These are phyloP conservation scores for Saccostrea cuccullata DNA, from an alignment of 1,140 invertebrate species.

Conservation along the genomic window DNA sequence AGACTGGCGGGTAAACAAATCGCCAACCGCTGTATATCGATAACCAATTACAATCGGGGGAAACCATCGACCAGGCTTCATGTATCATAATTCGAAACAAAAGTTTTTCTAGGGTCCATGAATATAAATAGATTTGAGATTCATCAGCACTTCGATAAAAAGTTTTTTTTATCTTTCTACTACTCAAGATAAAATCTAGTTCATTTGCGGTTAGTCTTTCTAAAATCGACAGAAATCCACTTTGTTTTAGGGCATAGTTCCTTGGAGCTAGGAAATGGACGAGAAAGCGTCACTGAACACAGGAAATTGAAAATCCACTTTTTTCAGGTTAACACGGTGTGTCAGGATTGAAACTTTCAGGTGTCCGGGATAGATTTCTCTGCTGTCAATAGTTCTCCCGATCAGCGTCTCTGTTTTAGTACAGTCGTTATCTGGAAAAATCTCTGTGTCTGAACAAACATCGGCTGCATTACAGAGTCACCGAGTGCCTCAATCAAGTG, in stretches of 20 bases:
- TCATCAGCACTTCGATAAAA: no score
- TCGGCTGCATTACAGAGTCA: no score
- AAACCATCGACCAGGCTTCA: neutral
- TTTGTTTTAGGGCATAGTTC: no score
- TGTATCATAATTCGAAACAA: no score
- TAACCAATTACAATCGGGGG: neutral
- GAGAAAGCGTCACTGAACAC: neutral
- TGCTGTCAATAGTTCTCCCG: neutral
- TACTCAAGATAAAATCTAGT: no score
- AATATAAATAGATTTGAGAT: no score
- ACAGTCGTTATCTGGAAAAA: neutral
- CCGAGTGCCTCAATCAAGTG: no score
- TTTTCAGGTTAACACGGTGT: neutral
- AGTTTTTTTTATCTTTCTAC: no score
- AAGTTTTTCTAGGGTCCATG: no score
- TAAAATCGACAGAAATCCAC: no score
- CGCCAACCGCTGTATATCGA: neutral
- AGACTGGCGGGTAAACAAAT: neutral
- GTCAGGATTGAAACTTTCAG: neutral
- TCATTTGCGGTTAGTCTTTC: no score
- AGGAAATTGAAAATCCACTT: conserved; percentile 1
- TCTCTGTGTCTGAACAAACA: neutral
- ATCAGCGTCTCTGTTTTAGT: neutral
- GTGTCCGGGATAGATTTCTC: neutral
- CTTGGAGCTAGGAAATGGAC: no score